phyloP scores from a whole-genome alignment of 2,797 vertebrate species.

The Clarias fuscus region DNA sequence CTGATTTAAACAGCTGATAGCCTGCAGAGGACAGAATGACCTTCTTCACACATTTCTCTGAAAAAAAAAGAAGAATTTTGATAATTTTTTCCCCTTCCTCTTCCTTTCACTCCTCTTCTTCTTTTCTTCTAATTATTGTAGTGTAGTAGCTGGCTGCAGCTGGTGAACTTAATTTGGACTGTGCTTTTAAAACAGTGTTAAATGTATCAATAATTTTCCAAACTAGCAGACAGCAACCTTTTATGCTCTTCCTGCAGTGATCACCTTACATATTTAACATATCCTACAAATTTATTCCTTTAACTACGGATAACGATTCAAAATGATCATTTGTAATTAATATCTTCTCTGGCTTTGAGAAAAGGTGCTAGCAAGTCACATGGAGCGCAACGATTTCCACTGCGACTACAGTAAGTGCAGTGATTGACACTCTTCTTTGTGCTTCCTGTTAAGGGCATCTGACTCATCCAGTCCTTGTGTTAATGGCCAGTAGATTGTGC shows the following conservation, averaged over 20 bases:
- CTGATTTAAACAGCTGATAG: constrained; percentile 14
- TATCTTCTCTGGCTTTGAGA: background rate
- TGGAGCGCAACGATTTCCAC: background rate
- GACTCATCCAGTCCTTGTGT: constrained; percentile 16
- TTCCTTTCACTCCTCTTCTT: too few relatives aligned
- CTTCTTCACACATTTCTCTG: background rate
- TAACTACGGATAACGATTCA: background rate
- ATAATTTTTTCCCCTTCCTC: too few relatives aligned
- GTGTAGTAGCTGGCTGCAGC: background rate
- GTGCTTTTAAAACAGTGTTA: background rate
- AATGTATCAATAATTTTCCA: background rate
- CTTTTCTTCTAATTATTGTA: background rate
- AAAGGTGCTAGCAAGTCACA: constrained; percentile 16
- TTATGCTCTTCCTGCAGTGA: background rate
- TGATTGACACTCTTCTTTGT: constrained; percentile 21
- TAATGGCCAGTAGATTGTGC: constrained; percentile 25
- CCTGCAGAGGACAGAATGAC: constrained; percentile 25
- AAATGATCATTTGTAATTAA: constrained; percentile 8
- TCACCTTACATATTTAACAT: background rate
- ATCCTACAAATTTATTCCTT: background rate
- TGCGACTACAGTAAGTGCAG: constrained; percentile 7
- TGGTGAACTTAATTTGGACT: background rate
- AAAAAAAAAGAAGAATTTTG: too few relatives aligned
- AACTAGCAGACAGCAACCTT: background rate
- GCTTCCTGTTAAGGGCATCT: constrained; percentile 22